Percentiles rank a stretch among this genome's conserved stretches.
These are phyloP conservation scores for Rhizoglyphus robini DNA, from an alignment of 1,140 invertebrate genomes.

Conservation along the genomic window DNA sequence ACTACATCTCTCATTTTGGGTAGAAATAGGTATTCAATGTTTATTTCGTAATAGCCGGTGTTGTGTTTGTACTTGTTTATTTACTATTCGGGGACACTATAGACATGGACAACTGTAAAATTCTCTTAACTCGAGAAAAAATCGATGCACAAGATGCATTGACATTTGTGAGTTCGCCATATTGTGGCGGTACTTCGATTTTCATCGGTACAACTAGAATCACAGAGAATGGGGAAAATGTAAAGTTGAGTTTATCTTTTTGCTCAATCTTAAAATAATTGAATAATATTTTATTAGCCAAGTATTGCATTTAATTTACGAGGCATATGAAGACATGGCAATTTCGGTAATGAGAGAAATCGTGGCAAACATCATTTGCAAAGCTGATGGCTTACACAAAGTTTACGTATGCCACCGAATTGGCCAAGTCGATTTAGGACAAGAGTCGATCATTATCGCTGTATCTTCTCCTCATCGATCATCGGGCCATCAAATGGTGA, in stretches of 20 bases:
- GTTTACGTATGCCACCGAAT: conserved; percentile 60
- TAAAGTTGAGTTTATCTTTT: conserved; percentile 29
- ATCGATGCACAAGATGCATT: conserved; percentile 54
- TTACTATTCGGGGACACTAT: too few relatives aligned
- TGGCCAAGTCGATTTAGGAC: conserved; percentile 66
- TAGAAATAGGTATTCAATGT: too few relatives aligned
- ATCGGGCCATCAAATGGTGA: conserved; percentile 64
- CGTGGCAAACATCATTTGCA: conserved; percentile 50
- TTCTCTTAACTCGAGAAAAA: conserved; percentile 52
- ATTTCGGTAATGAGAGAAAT: conserved; percentile 60
- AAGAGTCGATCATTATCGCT: conserved; percentile 79
- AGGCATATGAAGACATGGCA: conserved; percentile 85
- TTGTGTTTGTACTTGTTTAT: too few relatives aligned
- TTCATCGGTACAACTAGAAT: conserved; percentile 85
- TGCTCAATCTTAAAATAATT: conserved; percentile 3
- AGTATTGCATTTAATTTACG: conserved; percentile 72
- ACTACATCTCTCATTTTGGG: too few relatives aligned
- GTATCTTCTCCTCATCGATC: conserved; percentile 70
- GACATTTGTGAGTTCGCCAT: conserved; percentile 48
- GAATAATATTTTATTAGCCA: conserved; percentile 27
- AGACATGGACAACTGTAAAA: background rate
- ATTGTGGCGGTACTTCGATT: conserved; percentile 70
- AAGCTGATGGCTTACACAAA: conserved; percentile 63
- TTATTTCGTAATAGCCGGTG: too few relatives aligned
- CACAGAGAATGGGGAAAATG: conserved; percentile 68